A percentile compares a stretch with the other conserved stretches of the same genome.
phyloP scores from a whole-genome alignment of 2,113 vertebrate species.

The Nibea coibor region DNA sequence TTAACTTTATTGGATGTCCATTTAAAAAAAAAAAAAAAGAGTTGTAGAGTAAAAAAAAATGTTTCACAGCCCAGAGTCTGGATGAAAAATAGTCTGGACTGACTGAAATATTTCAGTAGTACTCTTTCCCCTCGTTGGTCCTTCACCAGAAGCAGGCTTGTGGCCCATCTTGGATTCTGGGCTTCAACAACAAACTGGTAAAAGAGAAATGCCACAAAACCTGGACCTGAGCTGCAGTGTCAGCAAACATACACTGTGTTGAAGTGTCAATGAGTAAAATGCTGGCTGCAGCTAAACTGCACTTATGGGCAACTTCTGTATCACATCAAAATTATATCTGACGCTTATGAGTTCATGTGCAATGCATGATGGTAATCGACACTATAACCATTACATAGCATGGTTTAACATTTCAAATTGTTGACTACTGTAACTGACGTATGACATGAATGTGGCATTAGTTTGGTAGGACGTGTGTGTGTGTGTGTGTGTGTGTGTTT shows the following conservation, averaged over 20 bases:
- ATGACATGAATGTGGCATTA: no score
- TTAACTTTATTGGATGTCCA: constrained; percentile 27
- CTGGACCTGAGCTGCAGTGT: background rate
- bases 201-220: background rate
- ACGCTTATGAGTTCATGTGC: background rate
- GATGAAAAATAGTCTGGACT: constrained; percentile 16
- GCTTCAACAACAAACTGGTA: constrained; percentile 2
- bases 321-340: background rate
- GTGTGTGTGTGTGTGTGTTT: no score
- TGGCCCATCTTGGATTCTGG: constrained; percentile 5
- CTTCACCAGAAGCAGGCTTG: constrained; percentile 21
- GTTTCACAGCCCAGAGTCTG: background rate
- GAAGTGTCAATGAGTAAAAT: constrained; percentile 1
- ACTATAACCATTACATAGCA: background rate
- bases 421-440: background rate
- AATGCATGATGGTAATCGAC: background rate
- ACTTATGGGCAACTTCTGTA: background rate
- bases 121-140: background rate
- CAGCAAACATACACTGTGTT: background rate
- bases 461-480: no score
- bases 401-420: background rate
- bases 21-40: constrained; percentile 4
- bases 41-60: background rate
- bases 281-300: background rate
- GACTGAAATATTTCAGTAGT: background rate